Percentiles rank a stretch among this genome's conserved stretches.
These are phyloP conservation scores for Brenthis daphne DNA, from an alignment of 2,888 invertebrate species.

Conservation along the genomic window DNA sequence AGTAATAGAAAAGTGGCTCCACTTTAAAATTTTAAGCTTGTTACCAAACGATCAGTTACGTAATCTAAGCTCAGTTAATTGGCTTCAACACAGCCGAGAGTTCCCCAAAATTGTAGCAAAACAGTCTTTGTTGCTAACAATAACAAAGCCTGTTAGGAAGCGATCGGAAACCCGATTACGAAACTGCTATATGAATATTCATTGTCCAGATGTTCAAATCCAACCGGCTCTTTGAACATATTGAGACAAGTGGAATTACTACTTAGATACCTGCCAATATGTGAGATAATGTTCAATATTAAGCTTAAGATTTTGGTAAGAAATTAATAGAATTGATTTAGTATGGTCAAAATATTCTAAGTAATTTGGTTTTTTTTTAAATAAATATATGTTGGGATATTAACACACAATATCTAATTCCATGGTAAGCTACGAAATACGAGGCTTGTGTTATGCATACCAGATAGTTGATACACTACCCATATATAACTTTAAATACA, in stretches of 20 bases:
- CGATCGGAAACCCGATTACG: slow-evolving; percentile 35
- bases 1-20: background rate
- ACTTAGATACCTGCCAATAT: slow-evolving; percentile 1
- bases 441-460: too few relatives aligned
- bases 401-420: too few relatives aligned
- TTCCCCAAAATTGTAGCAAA: slow-evolving; percentile 32
- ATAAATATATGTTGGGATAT: too few relatives aligned
- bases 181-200: slow-evolving; percentile 41
- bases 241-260: slow-evolving; percentile 17
- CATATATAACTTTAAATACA: too few relatives aligned
- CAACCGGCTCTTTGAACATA: slow-evolving; percentile 21
- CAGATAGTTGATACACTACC: too few relatives aligned
- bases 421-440: too few relatives aligned
- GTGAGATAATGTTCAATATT: too few relatives aligned
- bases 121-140: slow-evolving; percentile 32
- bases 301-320: too few relatives aligned
- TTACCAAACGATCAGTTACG: slow-evolving; percentile 26
- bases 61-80: slow-evolving; percentile 29
- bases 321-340: too few relatives aligned
- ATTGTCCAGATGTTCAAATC: slow-evolving; percentile 44
- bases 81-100: slow-evolving; percentile 29
- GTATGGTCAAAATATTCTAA: too few relatives aligned
- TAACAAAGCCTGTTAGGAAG: slow-evolving; percentile 27
- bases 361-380: too few relatives aligned
- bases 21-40: slow-evolving; percentile 17